Evolutionary conservation across 2,888 invertebrate species (phyloP).

Genomic region (Drosophila rubida): DNA sequence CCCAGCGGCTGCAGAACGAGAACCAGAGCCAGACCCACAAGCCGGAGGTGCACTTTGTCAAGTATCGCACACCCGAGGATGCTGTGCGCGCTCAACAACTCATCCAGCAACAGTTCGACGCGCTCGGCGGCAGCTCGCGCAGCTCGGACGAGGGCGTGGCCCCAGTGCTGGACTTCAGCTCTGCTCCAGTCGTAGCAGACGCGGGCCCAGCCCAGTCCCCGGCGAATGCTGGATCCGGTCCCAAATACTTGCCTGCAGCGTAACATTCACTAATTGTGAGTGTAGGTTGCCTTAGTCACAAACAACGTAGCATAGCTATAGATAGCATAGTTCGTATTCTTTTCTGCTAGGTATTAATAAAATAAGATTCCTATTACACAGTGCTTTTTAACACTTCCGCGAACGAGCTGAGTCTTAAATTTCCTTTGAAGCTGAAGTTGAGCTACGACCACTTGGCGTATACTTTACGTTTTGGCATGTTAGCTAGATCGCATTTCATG

Average conservation of each 20-base stretch:
- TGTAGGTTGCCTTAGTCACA: conserved; percentile 28
- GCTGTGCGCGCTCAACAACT: conserved; percentile 78
- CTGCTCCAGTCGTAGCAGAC: conserved; percentile 20
- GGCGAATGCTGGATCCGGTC: conserved; percentile 5
- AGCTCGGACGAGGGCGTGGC: conserved; percentile 79
- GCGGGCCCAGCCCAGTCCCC: conserved; percentile 6
- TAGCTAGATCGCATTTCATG: not conserved
- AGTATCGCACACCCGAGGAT: conserved; percentile 81
- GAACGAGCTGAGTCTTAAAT: conserved; percentile 1
- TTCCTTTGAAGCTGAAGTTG: conserved; percentile 32
- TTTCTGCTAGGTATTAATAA: conserved; percentile 26
- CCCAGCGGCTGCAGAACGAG: conserved; percentile 69
- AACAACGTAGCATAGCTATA: conserved; percentile 3
- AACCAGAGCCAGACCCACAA: conserved; percentile 61
- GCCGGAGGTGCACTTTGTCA: conserved; percentile 81
- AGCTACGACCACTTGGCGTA: not conserved
- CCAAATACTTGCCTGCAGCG: conserved; percentile 64
- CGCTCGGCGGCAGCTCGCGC: conserved; percentile 73
- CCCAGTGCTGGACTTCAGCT: conserved; percentile 75
- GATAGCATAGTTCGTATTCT: conserved; percentile 26
- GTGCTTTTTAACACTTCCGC: not conserved
- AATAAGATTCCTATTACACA: conserved; percentile 42
- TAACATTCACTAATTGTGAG: conserved; percentile 18
- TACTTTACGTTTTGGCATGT: conserved; percentile 1
- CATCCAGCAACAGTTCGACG: conserved; percentile 79